Evolutionary conservation across 2,888 invertebrate genomes (phyloP), one percentile per base, ranked within the genome.

Genomic region (Chirona hameri): DNA sequence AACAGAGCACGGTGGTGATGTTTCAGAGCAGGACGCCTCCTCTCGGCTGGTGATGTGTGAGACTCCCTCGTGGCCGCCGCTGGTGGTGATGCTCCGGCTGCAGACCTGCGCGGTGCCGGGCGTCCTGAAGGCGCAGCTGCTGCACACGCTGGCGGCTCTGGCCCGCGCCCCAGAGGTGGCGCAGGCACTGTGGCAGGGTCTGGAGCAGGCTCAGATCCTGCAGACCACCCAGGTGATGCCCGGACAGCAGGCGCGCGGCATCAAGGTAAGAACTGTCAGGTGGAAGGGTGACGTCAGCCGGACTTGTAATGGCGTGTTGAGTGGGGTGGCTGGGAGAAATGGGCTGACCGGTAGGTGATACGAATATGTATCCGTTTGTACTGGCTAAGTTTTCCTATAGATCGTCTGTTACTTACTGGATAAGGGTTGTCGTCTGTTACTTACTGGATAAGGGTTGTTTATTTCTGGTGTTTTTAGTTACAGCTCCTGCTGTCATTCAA

Each of bases 41-140:
- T 84, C 85, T 27, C 83, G 85, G 69, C 90, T 94, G 60, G 93
- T 93, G 31, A 90, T 98, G 81, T 95, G 94, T 86, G 96, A 97
- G 87, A 52, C 79, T 15, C 92, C 95, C 57, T 93, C 93, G 86
- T 98, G 97, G 96, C 92, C 94, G 83, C 93, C 95, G 0, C 89
- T 96, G 83, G 92, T 93, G 85, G 91, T 93, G 81, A 89, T 97
- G 86, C 91, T 96, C 82, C 94, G 97, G 24, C 89, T 98, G 79
- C 91, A 97, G 15, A 92, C 94, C 85, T 98, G 98, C 88, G 93
- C 94, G 81, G 92, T 98, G 85, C 95, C 97, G 0, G 91, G 96
- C 81, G 90, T 91, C 5, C 90, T 98, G 84, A 98, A 98, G 89
- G 93, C 95, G 0, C 93, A 94, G 86, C 89, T 98, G 82, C 90